A percentile compares a stretch with the other conserved stretches of the same genome.
Evolutionary conservation across 2,113 vertebrate genomes (phyloP).

Genomic region (Phycodurus eques): DNA sequence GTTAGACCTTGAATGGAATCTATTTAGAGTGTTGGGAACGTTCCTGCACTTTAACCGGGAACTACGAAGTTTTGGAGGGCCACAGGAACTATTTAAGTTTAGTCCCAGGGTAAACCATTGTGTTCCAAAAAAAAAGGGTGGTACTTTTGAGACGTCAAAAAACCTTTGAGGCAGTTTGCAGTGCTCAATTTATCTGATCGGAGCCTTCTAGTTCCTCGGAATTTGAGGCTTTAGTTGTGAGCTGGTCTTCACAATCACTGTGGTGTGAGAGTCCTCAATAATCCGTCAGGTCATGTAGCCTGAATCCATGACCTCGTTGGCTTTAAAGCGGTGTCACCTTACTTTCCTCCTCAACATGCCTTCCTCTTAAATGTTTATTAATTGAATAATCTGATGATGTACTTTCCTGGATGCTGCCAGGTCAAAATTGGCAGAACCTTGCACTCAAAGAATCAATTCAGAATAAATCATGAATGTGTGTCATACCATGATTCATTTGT

Average conservation of each 20-base stretch:
- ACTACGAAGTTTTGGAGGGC: too few species aligned
- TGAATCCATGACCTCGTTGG: background rate
- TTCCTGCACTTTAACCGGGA: too few species aligned
- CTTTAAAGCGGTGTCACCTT: background rate
- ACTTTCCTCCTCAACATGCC: background rate
- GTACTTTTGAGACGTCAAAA: background rate
- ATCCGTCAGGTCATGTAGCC: background rate
- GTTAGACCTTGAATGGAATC: too few species aligned
- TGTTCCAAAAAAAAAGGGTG: background rate
- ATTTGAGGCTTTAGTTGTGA: background rate
- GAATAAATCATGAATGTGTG: slow-evolving; percentile 45
- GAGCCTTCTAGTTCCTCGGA: background rate
- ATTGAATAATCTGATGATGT: background rate
- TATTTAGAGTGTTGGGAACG: too few species aligned
- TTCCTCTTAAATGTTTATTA: background rate
- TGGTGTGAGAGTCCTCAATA: background rate
- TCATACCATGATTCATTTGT: background rate
- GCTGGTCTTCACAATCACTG: background rate
- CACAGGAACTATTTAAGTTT: too few species aligned
- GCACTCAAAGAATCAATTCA: slow-evolving; percentile 24
- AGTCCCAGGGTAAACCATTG: too few species aligned
- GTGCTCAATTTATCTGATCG: background rate
- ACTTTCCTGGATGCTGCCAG: background rate
- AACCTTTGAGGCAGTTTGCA: too few species aligned
- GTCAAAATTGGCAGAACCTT: background rate